These are phyloP conservation scores for Glossophaga mutica DNA, from an alignment of 2,797 vertebrate genomes.

Conservation along the genomic window DNA sequence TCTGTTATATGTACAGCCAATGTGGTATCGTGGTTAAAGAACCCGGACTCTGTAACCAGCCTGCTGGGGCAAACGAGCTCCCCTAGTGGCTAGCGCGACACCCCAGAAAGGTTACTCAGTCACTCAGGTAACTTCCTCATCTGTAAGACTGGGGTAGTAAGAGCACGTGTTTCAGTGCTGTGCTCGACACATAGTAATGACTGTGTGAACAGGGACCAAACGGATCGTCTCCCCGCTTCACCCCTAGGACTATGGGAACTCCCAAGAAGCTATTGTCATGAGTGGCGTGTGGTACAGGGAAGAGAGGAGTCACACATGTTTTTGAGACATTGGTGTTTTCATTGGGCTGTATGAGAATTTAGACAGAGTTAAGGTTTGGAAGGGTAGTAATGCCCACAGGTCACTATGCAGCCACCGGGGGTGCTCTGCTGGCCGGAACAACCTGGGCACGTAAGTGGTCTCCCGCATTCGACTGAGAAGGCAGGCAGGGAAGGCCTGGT, in stretches of 20 bases:
- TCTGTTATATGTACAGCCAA: not conserved
- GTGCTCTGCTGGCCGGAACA: conserved; percentile 23
- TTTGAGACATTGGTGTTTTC: not conserved
- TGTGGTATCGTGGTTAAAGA: not conserved
- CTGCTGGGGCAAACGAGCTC: not conserved
- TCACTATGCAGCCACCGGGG: not conserved
- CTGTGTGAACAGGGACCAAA: not conserved
- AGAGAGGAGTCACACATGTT: not conserved
- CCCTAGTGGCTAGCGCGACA: not conserved
- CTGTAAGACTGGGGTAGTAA: not conserved
- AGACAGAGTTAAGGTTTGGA: not conserved
- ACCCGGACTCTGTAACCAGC: not conserved
- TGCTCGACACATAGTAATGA: not conserved
- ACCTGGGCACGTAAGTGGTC: not conserved
- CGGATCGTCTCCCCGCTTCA: not conserved
- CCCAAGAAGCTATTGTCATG: not conserved
- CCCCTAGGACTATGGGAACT: not conserved
- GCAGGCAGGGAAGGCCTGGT: not conserved
- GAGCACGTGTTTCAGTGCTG: not conserved
- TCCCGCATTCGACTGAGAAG: not conserved
- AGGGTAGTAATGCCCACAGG: not conserved
- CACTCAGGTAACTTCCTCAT: not conserved
- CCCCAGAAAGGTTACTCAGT: not conserved
- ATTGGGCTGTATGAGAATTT: not conserved
- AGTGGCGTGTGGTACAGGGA: not conserved